A percentile compares a stretch with the other conserved stretches of the same genome.
Evolutionary conservation across 2,113 vertebrate species (phyloP).

Genomic region (Cygnus buccinator): DNA sequence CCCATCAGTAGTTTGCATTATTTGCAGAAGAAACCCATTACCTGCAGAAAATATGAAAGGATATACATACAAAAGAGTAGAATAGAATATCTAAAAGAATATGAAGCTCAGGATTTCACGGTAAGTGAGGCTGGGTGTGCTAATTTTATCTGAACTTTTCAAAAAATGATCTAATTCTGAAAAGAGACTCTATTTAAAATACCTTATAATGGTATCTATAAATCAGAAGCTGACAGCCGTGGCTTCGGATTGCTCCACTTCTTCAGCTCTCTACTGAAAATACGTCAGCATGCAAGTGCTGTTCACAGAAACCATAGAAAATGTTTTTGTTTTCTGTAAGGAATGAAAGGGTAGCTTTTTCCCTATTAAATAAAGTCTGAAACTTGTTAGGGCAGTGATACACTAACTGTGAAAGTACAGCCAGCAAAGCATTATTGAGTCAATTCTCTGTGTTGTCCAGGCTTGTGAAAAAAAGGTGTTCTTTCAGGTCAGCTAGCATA

Average conservation of each 20-base stretch:
- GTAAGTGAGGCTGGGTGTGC: not conserved
- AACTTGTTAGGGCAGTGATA: not conserved
- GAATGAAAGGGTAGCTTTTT: not conserved
- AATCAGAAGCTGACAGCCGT: not conserved
- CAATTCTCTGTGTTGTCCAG: not conserved
- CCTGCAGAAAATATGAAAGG: not conserved
- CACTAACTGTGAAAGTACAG: accelerated
- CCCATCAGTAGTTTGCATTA: not conserved
- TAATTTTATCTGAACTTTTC: not conserved
- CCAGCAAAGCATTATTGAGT: not conserved
- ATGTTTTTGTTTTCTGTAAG: not conserved
- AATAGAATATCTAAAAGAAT: not conserved
- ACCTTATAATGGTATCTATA: not conserved
- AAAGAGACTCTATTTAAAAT: not conserved
- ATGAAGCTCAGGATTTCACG: not conserved
- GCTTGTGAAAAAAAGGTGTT: not conserved
- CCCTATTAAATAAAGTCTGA: not conserved
- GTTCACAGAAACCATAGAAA: not conserved
- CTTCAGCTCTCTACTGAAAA: not conserved
- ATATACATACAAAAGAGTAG: not conserved
- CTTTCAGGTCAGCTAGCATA: not conserved
- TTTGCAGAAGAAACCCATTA: not conserved
- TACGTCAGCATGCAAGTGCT: not conserved
- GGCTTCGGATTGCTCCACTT: not conserved
- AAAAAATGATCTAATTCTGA: not conserved